Percentiles rank a stretch among this genome's conserved stretches.
These are phyloP conservation scores for Haliclystus octoradiatus DNA, from an alignment of 30 jellyfish, hydroid and myxozoan genomes.

Conservation along the genomic window DNA sequence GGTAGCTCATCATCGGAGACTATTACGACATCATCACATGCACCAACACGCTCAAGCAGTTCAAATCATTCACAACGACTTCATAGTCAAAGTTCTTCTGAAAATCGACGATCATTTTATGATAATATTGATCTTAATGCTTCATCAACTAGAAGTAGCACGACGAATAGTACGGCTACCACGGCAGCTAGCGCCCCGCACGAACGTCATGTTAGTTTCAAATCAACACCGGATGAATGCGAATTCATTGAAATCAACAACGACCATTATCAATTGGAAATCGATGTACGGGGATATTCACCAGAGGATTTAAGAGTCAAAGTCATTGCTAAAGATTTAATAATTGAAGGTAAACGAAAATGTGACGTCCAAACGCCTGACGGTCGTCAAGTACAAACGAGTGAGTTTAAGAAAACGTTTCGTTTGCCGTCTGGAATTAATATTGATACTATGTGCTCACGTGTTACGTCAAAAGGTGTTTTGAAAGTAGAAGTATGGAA, in stretches of 20 bases:
- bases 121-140: background rate
- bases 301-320: slow-evolving; percentile 66
- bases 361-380: background rate
- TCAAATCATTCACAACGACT: background rate
- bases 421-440: background rate
- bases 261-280: slow-evolving; percentile 29
- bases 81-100: background rate
- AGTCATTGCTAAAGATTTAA: slow-evolving; percentile 49
- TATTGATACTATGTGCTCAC: background rate
- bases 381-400: background rate
- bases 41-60: background rate
- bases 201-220: background rate
- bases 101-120: background rate
- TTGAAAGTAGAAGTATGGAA: background rate
- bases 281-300: slow-evolving; percentile 35
- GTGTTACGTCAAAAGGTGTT: background rate
- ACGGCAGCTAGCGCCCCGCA: background rate
- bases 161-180: background rate
- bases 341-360: slow-evolving; percentile 28
- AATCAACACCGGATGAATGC: slow-evolving; percentile 5
- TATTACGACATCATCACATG: background rate
- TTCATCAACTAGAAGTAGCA: background rate
- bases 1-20: background rate
- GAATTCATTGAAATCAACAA: slow-evolving; percentile 44
- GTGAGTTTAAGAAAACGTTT: background rate